phyloP scores from a whole-genome alignment of 2,888 invertebrate species.

The Sympetrum striolatum region DNA sequence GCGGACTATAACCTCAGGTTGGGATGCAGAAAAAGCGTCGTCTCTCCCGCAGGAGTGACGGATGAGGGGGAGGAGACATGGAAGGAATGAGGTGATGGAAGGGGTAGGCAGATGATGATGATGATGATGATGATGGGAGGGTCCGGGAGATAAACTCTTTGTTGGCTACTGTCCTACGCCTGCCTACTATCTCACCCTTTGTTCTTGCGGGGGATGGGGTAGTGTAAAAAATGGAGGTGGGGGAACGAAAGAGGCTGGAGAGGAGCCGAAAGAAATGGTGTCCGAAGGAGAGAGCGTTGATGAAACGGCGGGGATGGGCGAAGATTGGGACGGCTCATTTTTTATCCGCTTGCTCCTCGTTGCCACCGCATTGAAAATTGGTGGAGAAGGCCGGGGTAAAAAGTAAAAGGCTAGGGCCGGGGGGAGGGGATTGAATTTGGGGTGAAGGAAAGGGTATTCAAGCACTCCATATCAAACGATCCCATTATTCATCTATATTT shows the following conservation, averaged over 20 bases:
- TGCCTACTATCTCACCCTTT: neutral
- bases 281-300: neutral
- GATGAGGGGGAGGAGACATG: neutral
- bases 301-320: neutral
- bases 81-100: neutral
- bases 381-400: neutral
- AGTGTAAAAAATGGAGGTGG: neutral
- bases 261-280: neutral
- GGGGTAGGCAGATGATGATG: neutral
- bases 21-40: neutral
- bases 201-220: neutral
- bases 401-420: neutral
- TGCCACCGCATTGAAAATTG: constrained; percentile 41
- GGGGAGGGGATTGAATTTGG: neutral
- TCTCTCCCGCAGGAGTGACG: neutral
- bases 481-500: constrained; percentile 25
- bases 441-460: neutral
- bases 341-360: constrained; percentile 23
- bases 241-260: neutral
- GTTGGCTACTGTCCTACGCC: constrained; percentile 41
- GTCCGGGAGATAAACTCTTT: constrained; percentile 25
- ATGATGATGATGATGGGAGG: neutral
- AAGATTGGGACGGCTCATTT: constrained; percentile 28
- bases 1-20: neutral
- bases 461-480: neutral